phyloP scores from a whole-genome alignment of 1,140 invertebrate genomes.

The Trigoniulus corallinus region DNA sequence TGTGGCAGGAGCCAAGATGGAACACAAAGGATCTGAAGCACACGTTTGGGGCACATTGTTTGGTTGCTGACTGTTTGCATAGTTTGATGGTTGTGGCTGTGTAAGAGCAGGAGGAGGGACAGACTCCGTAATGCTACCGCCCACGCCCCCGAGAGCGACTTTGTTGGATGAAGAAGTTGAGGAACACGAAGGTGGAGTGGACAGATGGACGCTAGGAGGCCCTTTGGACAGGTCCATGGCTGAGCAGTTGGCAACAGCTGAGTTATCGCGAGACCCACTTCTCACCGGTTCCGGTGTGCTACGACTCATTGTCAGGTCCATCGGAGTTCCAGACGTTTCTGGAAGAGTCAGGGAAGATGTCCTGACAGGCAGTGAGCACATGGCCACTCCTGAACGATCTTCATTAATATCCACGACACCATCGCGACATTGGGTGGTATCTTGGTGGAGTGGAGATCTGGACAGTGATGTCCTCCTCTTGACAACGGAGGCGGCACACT shows the following conservation, averaged over 20 bases:
- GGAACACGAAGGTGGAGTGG: too few relatives aligned
- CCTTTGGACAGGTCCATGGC: conserved; percentile 13
- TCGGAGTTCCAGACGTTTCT: conserved; percentile 2
- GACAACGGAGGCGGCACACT: conserved; percentile 12
- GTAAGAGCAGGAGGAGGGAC: not conserved
- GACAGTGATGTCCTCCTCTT: not conserved
- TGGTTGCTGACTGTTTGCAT: too few relatives aligned
- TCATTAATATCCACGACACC: conserved; percentile 19
- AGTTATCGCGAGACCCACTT: not conserved
- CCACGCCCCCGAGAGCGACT: too few relatives aligned
- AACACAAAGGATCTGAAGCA: not conserved
- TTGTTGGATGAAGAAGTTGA: too few relatives aligned
- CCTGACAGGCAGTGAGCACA: conserved; percentile 11
- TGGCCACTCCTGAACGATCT: conserved; percentile 23
- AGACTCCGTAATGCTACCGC: too few relatives aligned
- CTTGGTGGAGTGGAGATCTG: conserved; percentile 14
- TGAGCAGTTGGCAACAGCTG: not conserved
- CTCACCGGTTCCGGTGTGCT: not conserved
- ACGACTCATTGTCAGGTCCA: conserved; percentile 6
- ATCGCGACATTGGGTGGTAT: conserved; percentile 10
- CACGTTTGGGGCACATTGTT: not conserved
- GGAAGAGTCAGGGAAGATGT: not conserved
- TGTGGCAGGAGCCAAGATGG: not conserved
- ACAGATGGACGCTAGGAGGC: too few relatives aligned
- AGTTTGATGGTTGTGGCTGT: not conserved